Percentiles rank a stretch among this genome's conserved stretches.
Conservation (phyloP, 2,797 vertebrate species). For the Hemibagrus guttatus region DNA sequence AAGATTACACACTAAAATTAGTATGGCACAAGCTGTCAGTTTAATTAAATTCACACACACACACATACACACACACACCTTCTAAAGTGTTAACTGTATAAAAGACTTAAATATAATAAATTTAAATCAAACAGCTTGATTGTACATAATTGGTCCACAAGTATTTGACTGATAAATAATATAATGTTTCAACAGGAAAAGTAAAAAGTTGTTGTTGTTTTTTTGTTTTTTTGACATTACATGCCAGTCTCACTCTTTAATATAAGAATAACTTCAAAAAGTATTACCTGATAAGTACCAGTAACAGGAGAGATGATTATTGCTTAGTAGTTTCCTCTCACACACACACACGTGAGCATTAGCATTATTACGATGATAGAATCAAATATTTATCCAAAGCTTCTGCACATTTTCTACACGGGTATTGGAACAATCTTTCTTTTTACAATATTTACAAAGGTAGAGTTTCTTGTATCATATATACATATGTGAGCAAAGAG, state of each 20-base stretch:
- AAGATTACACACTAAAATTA: background rate
- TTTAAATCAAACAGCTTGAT: background rate
- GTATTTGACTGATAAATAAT: background rate
- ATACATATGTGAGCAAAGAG: background rate
- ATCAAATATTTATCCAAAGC: background rate
- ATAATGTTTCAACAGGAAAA: background rate
- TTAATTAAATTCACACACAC: background rate
- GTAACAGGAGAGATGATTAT: background rate
- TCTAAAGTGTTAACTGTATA: background rate
- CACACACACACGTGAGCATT: background rate
- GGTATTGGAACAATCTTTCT: background rate
- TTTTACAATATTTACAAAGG: background rate
- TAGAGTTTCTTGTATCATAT: background rate
- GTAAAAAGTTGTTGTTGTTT: background rate
- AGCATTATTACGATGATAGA: background rate
- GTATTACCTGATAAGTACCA: background rate
- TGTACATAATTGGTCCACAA: conserved; percentile 19
- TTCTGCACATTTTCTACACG: background rate
- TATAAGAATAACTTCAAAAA: background rate
- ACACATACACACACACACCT: background rate
- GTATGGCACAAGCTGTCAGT: background rate
- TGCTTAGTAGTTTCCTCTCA: background rate
- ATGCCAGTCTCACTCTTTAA: background rate
- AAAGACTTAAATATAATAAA: background rate
- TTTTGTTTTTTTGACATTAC: background rate